Conservation (phyloP, 2,113 vertebrate species). For the human region GRCh38 chr17:38062501-38063000, state of each 20-base stretch:
- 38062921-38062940: too few species aligned
- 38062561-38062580: too few species aligned
- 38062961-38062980: not conserved
- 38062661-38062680: not conserved
- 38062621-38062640: not conserved
- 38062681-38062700: not conserved
- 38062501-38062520: too few species aligned
- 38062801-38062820: not conserved
- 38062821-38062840: not conserved
- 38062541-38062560: too few species aligned
- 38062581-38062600: not conserved
- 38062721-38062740: not conserved
- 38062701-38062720: fast-evolving
- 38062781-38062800: not conserved
- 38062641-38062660: not conserved
- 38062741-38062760: not conserved
- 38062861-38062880: not conserved
- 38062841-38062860: not conserved
- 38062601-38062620: not conserved
- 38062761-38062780: not conserved
- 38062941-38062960: fast-evolving
- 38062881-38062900: not conserved
- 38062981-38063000: not conserved
- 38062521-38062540: too few species aligned
- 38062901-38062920: not conserved